Base-by-base conservation (phyloP, 2,888 invertebrate species). In the Drosophila kuntzei region DNA sequence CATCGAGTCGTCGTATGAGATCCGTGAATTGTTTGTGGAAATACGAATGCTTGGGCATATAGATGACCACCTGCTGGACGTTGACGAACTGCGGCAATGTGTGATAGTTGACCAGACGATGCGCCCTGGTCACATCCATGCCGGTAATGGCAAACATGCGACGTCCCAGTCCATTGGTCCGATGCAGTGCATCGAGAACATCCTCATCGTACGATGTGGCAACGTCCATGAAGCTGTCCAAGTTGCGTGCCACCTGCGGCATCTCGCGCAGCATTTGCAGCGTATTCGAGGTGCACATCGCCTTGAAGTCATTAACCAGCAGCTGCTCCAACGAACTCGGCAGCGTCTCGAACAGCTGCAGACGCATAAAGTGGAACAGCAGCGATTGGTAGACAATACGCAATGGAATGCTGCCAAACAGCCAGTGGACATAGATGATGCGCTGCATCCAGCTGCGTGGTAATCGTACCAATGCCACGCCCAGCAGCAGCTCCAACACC, bases 41-140 rank as follows among this genome's bases (percentile, higher is more conserved):
- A 57, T 70, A 87, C 3, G 90, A 85, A 39, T 90, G 90, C 57
- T 89, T 90, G 4, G 79, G 70, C 69, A 90, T 75, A 39, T 89
- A 89, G 20, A 90, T 71, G 27, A 71, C 76, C 20, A 78, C 32
- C 27, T 77, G 81, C 20, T 84, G 84, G 8, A 79, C 37, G 9
- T 74, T 80, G 54, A 83, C 54, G 7, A 62, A 65, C 49, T 80
- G 71, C 12, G 53, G n/a, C 25, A 83, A 27, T n/a, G 66, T 68
- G n/a, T 65, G 53, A 8, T 67, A 85, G 11, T 29, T 49, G 0
- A 37, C 32, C 18, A 43, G 25, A 0, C 59, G 63, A 57, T 74
- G 54, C 6, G 68, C 57, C 6, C 11, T 34, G 20, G 68, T 47
- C 4, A 76, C 37, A 5, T 83, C 83, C 6, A 47, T 29, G 6